Base-by-base conservation (phyloP, 2,888 invertebrate species). In the Caenorhabditis doughertyi region DNA sequence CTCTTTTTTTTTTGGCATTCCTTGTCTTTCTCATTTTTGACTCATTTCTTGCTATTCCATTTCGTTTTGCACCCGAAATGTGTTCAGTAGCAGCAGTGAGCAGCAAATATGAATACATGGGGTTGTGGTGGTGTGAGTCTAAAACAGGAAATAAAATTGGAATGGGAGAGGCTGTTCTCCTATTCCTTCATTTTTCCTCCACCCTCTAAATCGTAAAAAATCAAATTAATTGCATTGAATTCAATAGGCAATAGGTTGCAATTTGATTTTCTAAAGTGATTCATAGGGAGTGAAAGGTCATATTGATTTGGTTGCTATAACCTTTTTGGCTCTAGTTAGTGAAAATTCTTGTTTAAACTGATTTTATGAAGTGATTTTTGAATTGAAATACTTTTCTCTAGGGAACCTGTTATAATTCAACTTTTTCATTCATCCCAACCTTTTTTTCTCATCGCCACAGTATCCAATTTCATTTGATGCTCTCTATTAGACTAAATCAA, bases 111-210 rank as follows among this genome's bases (percentile, higher is more conserved):
- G 65, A 65, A 65, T 74, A 64, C 55, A 51, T 53, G 18, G 42
- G 51, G 60, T 58, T 67, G 53, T 65, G 42, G 13, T 62, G 39
- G 64, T 62, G 65, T 64, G 58, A 55, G 55, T 51, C 77, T 68
- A 68, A 77, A 77, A 77, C 68, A 77, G 77, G 68, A 77, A 68
- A 77, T 77, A 68, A 68, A 77, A 76, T 67, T 68, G 76, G 60
- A 35, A 47, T 25, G 16, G 35, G 67, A 56, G 64, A 49, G 47
- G 58, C 62, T 60, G 71, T 64, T 35, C 72, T 42, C 29, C 62
- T 7, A 47, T 56, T 53, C 39, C n/a, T 25, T 23, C 21, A 16
- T 42, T 44, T 53, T 53, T 42, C 47, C 42, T 18, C 32, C 56
- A 47, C 62, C 47, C 72, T 58, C 18, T 51, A 49, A 32, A 23